phyloP scores from a whole-genome alignment of 2,113 vertebrate species.

The Hucho hucho region DNA sequence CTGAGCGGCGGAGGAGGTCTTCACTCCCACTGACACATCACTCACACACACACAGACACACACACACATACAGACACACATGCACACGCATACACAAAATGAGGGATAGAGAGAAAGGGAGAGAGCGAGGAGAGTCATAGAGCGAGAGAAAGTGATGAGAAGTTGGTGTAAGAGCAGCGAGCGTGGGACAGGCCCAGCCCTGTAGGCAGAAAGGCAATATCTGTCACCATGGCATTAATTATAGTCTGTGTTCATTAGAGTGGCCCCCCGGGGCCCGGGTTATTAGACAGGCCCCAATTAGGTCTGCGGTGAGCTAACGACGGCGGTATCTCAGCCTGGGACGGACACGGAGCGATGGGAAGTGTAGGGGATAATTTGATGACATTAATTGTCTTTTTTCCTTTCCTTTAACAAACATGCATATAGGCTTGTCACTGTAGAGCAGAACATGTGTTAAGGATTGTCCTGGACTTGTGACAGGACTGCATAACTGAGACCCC shows the following conservation, averaged over 20 bases:
- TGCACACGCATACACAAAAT: background rate
- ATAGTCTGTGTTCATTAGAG: slow-evolving; percentile 72
- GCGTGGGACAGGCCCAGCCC: slow-evolving; percentile 55
- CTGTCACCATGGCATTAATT: slow-evolving; percentile 69
- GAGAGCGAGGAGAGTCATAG: background rate
- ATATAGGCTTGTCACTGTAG: too few species aligned
- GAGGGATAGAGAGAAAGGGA: background rate
- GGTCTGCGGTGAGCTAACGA: slow-evolving; percentile 66
- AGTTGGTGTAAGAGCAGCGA: slow-evolving; percentile 47
- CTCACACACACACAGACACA: background rate
- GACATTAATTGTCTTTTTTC: too few species aligned
- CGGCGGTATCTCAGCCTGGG: slow-evolving; percentile 22
- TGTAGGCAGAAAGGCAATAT: slow-evolving; percentile 60
- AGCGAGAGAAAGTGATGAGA: slow-evolving; percentile 33
- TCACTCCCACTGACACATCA: slow-evolving; percentile 42
- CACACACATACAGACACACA: slow-evolving; percentile 19
- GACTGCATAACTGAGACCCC: too few species aligned
- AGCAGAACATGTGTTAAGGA: too few species aligned
- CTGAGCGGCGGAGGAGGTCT: slow-evolving; percentile 47
- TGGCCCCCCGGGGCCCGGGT: slow-evolving; percentile 56
- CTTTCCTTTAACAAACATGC: too few species aligned
- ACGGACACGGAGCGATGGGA: slow-evolving; percentile 43
- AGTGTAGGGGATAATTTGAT: too few species aligned
- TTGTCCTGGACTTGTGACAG: too few species aligned
- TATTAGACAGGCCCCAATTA: slow-evolving; percentile 73